Base-by-base conservation (phyloP, 2,888 invertebrate species). In the Xestoiulus laeticollis region DNA sequence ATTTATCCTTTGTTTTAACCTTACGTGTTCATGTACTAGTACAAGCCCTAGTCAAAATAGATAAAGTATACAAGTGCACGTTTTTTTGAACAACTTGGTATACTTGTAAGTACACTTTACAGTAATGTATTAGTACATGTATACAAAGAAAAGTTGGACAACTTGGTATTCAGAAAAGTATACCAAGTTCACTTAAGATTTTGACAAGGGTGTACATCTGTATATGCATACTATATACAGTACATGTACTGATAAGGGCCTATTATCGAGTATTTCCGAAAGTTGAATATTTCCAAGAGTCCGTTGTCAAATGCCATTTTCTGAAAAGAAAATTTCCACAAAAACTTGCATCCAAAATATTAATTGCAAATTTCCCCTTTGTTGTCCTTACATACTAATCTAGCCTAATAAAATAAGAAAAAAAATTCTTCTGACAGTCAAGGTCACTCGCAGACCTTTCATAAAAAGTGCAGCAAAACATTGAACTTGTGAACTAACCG, bases 401-500 rank as follows among this genome's bases (percentile, higher is more conserved):
- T 68, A 26, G 68, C 68, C 68, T n/a, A 68, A 68, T 12, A n/a
- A 26, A 26, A 26, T 68, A 3, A 8, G 26, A 68, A 68, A 26
- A n/a, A n/a, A 68, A 26, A 68, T 68, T 68, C 68, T 26, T 26
- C 26, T 12, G 26, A 26, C 68, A 68, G 68, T 68, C 68, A 68
- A 68, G 68, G 68, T 68, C 68, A 68, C 68, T 68, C 68, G 26
- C 10, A 68, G 68, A 68, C 68, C 68, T 68, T 68, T 26, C 68
- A 26, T 26, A 26, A 38, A 22, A 26, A 68, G 68, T 68, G 68
- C 68, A 68, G 14, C 26, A 1, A 68, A 68, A 68, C 68, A 68
- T 68, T 68, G 68, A 68, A 68, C 68, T 68, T 68, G 68, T 68
- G 68, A 68, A 68, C 68, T 68, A n/a, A 68, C n/a, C 26, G 68